A percentile compares a stretch with the other conserved stretches of the same genome.
These are phyloP conservation scores for Vandiemenella viatica DNA, from an alignment of 2,888 invertebrate genomes.

Conservation along the genomic window DNA sequence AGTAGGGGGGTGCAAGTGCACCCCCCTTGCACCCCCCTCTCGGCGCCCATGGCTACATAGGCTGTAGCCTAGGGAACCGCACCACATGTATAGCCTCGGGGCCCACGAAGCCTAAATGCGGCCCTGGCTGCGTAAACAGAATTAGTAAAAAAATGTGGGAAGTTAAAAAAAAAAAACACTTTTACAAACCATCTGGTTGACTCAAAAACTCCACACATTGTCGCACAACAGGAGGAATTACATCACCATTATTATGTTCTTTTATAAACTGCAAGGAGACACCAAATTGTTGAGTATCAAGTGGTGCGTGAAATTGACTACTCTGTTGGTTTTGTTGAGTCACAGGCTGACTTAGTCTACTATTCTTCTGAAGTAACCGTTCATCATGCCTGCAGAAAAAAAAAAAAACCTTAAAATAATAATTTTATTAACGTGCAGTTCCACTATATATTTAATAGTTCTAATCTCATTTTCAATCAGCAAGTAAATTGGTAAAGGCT, in stretches of 20 bases:
- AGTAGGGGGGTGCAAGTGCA: no score
- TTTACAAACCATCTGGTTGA: slow-evolving; percentile 80
- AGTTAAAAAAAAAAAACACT: no score
- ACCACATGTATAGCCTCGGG: no score
- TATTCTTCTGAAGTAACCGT: slow-evolving; percentile 44
- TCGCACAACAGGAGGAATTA: slow-evolving; percentile 84
- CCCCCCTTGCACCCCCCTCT: no score
- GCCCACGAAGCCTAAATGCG: no score
- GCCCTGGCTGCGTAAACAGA: no score
- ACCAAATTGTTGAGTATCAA: slow-evolving; percentile 82
- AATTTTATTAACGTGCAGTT: slow-evolving; percentile 15
- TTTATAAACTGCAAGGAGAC: slow-evolving; percentile 85
- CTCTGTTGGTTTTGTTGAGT: slow-evolving; percentile 17
- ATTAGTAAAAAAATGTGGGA: no score
- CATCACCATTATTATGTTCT: slow-evolving; percentile 62
- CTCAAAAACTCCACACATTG: slow-evolving; percentile 84
- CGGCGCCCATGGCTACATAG: no score
- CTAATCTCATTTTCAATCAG: no score
- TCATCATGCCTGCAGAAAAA: slow-evolving; percentile 53
- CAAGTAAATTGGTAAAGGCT: no score
- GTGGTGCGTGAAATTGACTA: slow-evolving; percentile 25
- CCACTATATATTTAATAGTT: not conserved
- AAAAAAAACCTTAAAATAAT: no score
- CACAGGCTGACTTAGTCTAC: slow-evolving; percentile 27
- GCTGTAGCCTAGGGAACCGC: no score